Percentiles rank a stretch among this genome's conserved stretches.
Conservation (phyloP, 1,140 invertebrate genomes). For the Drosophila gunungcola region DNA sequence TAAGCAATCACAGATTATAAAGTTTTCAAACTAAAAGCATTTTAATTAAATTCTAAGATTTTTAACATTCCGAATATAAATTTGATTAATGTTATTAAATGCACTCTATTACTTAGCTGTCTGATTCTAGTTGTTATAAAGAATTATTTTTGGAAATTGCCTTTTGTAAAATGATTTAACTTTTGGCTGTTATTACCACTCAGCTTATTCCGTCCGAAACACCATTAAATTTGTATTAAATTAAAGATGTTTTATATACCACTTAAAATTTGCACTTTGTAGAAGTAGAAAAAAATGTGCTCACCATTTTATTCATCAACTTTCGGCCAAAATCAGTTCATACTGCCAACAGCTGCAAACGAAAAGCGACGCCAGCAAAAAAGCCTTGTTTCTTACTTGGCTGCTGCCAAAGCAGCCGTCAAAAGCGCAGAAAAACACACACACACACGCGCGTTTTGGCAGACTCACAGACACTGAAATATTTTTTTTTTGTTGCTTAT, state of each 20-base stretch:
- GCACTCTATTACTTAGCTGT: no score
- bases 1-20: no score
- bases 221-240: neutral
- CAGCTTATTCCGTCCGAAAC: neutral
- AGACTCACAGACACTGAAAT: conserved; percentile 45
- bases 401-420: conserved; percentile 61
- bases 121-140: neutral
- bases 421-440: conserved; percentile 49
- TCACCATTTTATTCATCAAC: conserved; percentile 81
- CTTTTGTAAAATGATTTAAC: conserved; percentile 1
- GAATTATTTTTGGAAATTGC: neutral
- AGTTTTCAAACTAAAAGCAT: neutral
- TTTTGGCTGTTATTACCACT: neutral
- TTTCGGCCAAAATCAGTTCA: conserved; percentile 80
- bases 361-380: conserved; percentile 65
- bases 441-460: conserved; percentile 38
- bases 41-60: neutral
- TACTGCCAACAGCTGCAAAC: conserved; percentile 82
- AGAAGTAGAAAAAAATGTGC: conserved; percentile 38
- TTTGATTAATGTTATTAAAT: conserved; percentile 1
- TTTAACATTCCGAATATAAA: neutral
- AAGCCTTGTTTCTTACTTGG: conserved; percentile 57
- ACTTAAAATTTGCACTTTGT: conserved; percentile 49
- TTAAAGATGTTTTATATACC: conserved; percentile 35
- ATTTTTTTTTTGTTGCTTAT: conserved; percentile 26